Evolutionary conservation across 2,888 invertebrate species (phyloP).

Genomic region (Dendrolimus houi): DNA sequence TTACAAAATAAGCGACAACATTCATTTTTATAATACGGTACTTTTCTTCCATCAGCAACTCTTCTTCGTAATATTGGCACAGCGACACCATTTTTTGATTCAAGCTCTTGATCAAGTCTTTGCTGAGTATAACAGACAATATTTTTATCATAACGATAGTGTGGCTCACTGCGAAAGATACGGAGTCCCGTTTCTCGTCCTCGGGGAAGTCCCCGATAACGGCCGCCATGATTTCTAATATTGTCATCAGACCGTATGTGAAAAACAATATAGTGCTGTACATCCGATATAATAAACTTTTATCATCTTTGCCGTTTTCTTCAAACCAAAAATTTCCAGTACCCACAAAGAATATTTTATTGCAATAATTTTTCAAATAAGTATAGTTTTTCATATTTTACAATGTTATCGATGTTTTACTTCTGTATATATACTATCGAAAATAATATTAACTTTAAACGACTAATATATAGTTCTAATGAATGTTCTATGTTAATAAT

Average conservation of each 20-base stretch:
- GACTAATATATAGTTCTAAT: too few relatives aligned
- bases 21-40: conserved; percentile 52
- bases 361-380: conserved; percentile 42
- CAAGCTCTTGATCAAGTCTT: conserved; percentile 36
- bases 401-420: too few relatives aligned
- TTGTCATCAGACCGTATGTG: conserved; percentile 43
- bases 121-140: conserved; percentile 39
- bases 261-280: conserved; percentile 31
- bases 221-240: conserved; percentile 55
- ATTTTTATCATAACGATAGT: conserved; percentile 55
- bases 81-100: conserved; percentile 42
- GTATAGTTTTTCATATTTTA: conserved; percentile 42
- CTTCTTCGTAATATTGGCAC: conserved; percentile 43
- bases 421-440: too few relatives aligned
- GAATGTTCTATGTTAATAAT: too few relatives aligned
- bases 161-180: conserved; percentile 56
- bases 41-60: conserved; percentile 35
- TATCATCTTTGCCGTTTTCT: conserved; percentile 37
- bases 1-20: conserved; percentile 34
- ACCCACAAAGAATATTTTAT: conserved; percentile 44
- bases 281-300: conserved; percentile 34
- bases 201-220: conserved; percentile 47
- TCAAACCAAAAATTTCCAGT: conserved; percentile 60
- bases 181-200: conserved; percentile 52
- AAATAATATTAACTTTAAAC: too few relatives aligned